Base-by-base conservation (phyloP, 2,797 vertebrate genomes). In the Carcharodon carcharias region DNA sequence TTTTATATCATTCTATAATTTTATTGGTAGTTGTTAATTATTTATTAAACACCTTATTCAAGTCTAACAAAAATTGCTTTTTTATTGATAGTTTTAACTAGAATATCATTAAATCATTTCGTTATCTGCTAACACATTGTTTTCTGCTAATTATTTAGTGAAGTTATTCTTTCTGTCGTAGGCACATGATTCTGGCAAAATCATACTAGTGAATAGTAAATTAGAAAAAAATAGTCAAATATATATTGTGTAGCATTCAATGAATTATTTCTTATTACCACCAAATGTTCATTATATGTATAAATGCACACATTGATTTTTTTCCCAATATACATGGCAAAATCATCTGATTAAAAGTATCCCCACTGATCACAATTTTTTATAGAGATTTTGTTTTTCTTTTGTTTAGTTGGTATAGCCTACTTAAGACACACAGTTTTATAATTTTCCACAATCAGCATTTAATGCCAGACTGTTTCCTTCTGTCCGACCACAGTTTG, bases 1-100 rank as follows among this genome's bases (percentile, higher is more conserved):
- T 97, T 98, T 97, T 97, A 97, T 97, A 97, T 97, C 97, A 96
- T 96, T 97, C 97, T 97, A 97, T 97, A 96, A 96, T 97, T 97
- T 97, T 97, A 98, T 97, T 97, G 97, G 97, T 97, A 97, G 97
- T 96, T 95, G 95, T 96, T 96, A 97, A 96, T 96, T 97, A 97
- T 97, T 98, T 97, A 97, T 97, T 97, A 97, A 96, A 97, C 97
- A 97, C 96, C 97, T 97, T 97, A 97, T 97, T 97, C 97, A 97
- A 97, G 97, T 96, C 97, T 97, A 97, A 97, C 97, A 96, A 97
- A 96, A 71, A 95, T 54, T 92, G 56, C 89, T n/a, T 92, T 61
- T 92, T 92, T 56, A 77, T 95, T 95, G 94, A 56, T 95, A 95
- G 69, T 95, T 95, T 95, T 77, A 56, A 95, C 14, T 54, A 95